Base-by-base conservation (phyloP, 1,140 invertebrate species). In the Nephila pilipes region DNA sequence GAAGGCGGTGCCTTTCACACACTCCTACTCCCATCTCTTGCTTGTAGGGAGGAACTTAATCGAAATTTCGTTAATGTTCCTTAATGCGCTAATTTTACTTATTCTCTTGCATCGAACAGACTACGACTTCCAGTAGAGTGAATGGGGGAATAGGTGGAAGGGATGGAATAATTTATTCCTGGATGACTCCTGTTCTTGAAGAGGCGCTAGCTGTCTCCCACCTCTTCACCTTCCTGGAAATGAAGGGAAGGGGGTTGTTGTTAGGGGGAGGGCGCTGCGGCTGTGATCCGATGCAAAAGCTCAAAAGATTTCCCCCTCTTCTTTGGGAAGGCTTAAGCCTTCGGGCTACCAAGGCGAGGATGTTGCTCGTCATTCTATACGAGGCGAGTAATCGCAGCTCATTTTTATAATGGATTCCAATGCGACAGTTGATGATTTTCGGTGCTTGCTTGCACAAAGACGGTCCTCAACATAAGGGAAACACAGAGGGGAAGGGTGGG, bases 21-120 rank as follows among this genome's bases (percentile, higher is more conserved):
- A n/a, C 25, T 55, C 83, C 57, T 60, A 29, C 20, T 6, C n/a
- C 6, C 29, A 20, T n/a, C 83, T 14, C 83, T 36, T 29, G 10
- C 83, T 85, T 25, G 32, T 29, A 16, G 58, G 54, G n/a, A 65
- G 54, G 83, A 85, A 55, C 55, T 90, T 90, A 81, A 90, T 90
- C 89, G 89, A 90, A 90, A 90, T 90, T 83, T 81, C 89, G 89
- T 90, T 90, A 90, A 90, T 90, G 89, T 90, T 90, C 89, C 89
- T 90, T 90, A 90, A 90, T 90, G 89, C 75, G 38, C 75, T 90
- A 90, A 90, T 90, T 90, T 90, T 55, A 90, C 69, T 75, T 75
- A 75, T 36, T 75, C 69, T 75, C 69, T 75, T 36, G 69, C 69
- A 20, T 60, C 22, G 58, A 60, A 60, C 58, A 32, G 29, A 14